Evolutionary conservation across 2,888 invertebrate genomes (phyloP).

Genomic region (Eupithecia exiguata): DNA sequence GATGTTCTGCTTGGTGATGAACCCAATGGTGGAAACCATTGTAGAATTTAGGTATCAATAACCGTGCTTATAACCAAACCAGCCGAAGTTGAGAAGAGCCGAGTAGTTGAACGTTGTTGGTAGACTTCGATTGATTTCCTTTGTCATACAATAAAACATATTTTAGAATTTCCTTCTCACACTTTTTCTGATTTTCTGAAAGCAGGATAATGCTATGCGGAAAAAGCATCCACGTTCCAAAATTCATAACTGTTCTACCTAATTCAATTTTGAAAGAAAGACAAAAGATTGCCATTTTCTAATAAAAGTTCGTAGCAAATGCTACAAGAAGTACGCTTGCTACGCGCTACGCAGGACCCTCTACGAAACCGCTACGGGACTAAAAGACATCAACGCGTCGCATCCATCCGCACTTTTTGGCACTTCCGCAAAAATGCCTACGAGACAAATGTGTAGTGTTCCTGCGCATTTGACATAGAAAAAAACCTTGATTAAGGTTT

Average conservation of each 20-base stretch:
- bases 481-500: too few species aligned
- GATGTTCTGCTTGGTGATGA: conserved; percentile 49
- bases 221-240: not conserved
- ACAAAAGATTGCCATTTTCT: not conserved
- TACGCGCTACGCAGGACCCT: conserved; percentile 36
- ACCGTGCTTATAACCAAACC: not conserved
- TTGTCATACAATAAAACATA: too few species aligned
- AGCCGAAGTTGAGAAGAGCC: too few species aligned
- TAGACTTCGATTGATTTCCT: too few species aligned
- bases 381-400: conserved; percentile 41
- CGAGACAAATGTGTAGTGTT: not conserved
- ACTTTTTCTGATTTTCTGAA: not conserved
- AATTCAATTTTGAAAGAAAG: not conserved
- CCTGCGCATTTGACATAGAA: not conserved
- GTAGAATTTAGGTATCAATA: not conserved
- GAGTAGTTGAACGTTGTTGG: too few species aligned
- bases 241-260: not conserved
- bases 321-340: conserved; percentile 10
- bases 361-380: conserved; percentile 38
- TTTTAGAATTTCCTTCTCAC: not conserved
- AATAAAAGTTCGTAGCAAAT: conserved; percentile 5
- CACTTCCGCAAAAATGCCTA: conserved; percentile 9
- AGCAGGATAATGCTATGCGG: not conserved
- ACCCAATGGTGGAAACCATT: not conserved
- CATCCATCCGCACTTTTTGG: conserved; percentile 9